phyloP scores from a whole-genome alignment of 2,797 vertebrate genomes.

The Buceros bicornis region DNA sequence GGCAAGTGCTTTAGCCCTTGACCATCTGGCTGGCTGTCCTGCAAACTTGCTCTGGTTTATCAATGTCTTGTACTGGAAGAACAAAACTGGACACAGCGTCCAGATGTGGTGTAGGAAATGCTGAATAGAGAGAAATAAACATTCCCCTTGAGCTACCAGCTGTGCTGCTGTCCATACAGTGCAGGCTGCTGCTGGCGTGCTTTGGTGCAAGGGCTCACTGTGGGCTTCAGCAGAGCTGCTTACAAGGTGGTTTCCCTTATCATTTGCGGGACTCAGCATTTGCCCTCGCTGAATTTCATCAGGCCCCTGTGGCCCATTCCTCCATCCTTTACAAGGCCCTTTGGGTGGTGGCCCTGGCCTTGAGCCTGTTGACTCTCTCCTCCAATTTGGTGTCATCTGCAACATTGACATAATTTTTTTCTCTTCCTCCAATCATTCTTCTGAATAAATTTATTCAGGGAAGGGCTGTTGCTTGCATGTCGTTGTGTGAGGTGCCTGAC shows the following conservation, averaged over 20 bases:
- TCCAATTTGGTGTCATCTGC: not conserved
- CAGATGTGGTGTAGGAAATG: not conserved
- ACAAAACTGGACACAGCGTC: not conserved
- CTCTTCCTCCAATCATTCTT: not conserved
- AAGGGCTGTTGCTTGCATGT: not conserved
- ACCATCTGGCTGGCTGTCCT: not conserved
- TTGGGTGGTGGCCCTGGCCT: not conserved
- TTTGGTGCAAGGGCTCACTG: not conserved
- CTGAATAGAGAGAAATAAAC: not conserved
- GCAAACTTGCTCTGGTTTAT: not conserved
- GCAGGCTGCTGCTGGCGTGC: not conserved
- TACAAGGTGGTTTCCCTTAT: not conserved
- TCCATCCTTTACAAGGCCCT: not conserved
- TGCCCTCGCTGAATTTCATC: not conserved
- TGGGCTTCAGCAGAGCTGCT: not conserved
- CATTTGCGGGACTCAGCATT: not conserved
- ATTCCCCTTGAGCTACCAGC: not conserved
- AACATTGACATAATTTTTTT: not conserved
- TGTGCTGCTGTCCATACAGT: not conserved
- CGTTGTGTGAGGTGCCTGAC: not conserved
- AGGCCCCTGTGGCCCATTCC: not conserved
- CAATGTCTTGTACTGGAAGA: not conserved
- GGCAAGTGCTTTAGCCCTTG: not conserved
- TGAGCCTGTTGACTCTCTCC: not conserved
- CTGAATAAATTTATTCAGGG: not conserved